Base-by-base conservation (phyloP, 1,140 invertebrate species). In the Nephotettix cincticeps region DNA sequence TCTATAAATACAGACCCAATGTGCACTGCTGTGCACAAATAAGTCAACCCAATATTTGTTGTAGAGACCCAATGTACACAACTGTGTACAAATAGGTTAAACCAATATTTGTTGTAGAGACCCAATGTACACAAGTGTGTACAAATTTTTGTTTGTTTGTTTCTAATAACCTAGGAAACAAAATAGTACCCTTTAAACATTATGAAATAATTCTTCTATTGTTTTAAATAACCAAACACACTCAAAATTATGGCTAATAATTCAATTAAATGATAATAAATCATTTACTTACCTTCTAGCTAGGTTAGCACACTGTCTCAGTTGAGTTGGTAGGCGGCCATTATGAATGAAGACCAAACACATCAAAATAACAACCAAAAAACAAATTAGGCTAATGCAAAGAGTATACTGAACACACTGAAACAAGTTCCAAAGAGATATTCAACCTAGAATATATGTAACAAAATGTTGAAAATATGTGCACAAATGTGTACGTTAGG, bases 311-410 rank as follows among this genome's bases (percentile, higher is more conserved):
- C 6, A 54, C 11, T 6, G n/a, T 19, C 19, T 19, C 6, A 19
- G 6, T 54, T 6, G 19, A 19, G 19, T 11, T 54, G 47, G 21
- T 54, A 54, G 21, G 6, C 47, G 47, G 47, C 9, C 47, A 11
- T 54, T 54, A 11, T 54, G 47, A 54, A 21, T 54, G 47, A 54
- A 54, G 47, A 54, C 47, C 47, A 54, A 54, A 54, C 13, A 54
- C 47, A 54, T 54, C 47, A 54, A 54, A 54, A 54, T 21, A 54
- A 21, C n/a, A n/a, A n/a, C 11, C 6, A 11, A 54, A 54, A 11
- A 19, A 54, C 13, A 54, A 54, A 54, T n/a, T 6, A 54, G 6
- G 47, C 47, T 54, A 54, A n/a, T 11, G 13, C 47, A 54, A 6
- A 54, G 47, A 11, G 6, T 54, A 54, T 54, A 54, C 47, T 54